Base-by-base conservation (phyloP, 2,888 invertebrate species). In the Nineta flava region DNA sequence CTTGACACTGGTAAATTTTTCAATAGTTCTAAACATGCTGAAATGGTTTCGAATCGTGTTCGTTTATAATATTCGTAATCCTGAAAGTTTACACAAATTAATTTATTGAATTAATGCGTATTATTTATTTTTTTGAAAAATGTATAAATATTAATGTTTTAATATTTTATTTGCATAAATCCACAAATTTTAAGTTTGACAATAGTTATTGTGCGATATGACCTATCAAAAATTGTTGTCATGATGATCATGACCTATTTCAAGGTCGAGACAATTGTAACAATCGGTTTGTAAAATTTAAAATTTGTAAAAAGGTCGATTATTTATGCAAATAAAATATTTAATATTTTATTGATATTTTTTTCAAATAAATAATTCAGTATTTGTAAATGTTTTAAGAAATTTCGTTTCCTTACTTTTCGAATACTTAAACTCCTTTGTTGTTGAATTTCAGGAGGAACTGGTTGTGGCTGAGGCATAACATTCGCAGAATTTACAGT, bases 61-160 rank as follows among this genome's bases (percentile, higher is more conserved):
- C 80, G 78, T 53, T 86, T 75, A 61, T 85, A 87, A 15, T 90
- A 87, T 60, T 92, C 92, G 49, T 83, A 81, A 63, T 94, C 87
- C 83, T 85, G 68, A 57, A 65, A 62, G 47, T 15, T 13, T 15
- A 13, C n/a, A n/a, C n/a, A n/a, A 26, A 13, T 4, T 3, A 46
- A 5, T 31, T 26, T 31, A n/a, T 19, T 31, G 19, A 17, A 43
- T 43, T 17, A 42, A 15, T 26, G 19, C 13, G 43, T 13, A 17
- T n/a, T 12, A 9, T 46, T 26, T 10, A 26, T 10, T 21, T 9
- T 15, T 3, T 45, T 45, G 26, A 19, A 19, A 3, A 45, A 17
- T 45, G 10, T 3, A 4, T 45, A 4, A 32, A 10, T 32, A 32
- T 32, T 32, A 9, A 32, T 32, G 9, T 10, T 32, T 10, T 32